These are phyloP conservation scores for Centrocercus urophasianus DNA, from an alignment of 2,113 vertebrate species.

Conservation along the genomic window DNA sequence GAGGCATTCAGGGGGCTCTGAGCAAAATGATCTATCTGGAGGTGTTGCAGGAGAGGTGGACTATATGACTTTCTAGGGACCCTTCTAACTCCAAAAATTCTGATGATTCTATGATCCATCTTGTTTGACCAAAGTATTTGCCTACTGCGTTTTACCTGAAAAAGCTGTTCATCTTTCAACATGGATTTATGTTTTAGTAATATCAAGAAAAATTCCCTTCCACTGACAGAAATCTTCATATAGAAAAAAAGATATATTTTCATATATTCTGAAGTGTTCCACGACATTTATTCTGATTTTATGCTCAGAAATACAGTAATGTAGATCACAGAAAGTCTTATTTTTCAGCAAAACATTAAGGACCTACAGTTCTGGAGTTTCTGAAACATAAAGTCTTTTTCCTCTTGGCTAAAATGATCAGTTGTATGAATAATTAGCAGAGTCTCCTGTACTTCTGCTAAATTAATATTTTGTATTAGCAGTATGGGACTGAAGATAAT, in stretches of 20 bases:
- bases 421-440: not conserved
- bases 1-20: too few relatives aligned
- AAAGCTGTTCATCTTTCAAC: too few relatives aligned
- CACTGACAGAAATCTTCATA: not conserved
- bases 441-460: not conserved
- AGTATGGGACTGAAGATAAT: not conserved
- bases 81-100: too few relatives aligned
- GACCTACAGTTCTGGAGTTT: not conserved
- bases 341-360: not conserved
- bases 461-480: constrained; percentile 16
- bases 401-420: not conserved
- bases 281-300: not conserved
- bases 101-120: too few relatives aligned
- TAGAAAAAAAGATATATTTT: not conserved
- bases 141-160: too few relatives aligned
- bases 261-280: not conserved
- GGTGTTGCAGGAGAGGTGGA: too few relatives aligned
- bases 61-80: too few relatives aligned
- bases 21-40: too few relatives aligned
- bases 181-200: not conserved
- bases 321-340: not conserved
- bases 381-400: not conserved
- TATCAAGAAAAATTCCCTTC: not conserved
- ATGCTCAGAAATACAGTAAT: not conserved
- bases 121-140: too few relatives aligned